Percentiles rank a stretch among this genome's conserved stretches.
Conservation (phyloP, 2,797 vertebrate species). For the Darevskia nairensis region DNA sequence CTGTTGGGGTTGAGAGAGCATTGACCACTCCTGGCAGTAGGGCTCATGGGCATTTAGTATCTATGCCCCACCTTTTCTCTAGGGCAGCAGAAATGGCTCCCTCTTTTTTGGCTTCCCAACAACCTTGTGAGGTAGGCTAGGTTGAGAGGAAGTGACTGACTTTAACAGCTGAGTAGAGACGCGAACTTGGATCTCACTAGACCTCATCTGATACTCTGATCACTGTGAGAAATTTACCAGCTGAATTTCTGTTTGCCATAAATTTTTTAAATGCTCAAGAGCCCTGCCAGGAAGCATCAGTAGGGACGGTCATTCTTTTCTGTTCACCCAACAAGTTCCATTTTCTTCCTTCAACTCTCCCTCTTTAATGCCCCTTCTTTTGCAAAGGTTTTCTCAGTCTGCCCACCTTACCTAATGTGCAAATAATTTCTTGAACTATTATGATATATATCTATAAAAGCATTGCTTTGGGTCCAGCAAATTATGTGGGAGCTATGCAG, state of each 20-base stretch:
- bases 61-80: background rate
- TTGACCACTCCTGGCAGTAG: no score
- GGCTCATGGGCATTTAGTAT: background rate
- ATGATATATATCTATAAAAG: no score
- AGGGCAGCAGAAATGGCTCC: background rate
- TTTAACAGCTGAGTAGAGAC: no score
- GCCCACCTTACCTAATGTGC: no score
- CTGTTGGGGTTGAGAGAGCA: no score
- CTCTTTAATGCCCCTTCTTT: no score
- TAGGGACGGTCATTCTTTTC: no score
- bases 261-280: background rate
- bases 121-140: background rate
- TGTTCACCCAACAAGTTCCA: no score
- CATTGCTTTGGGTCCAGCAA: no score
- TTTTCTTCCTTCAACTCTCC: no score
- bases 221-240: background rate
- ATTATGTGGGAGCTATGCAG: background rate
- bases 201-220: background rate
- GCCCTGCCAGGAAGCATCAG: background rate
- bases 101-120: background rate
- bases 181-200: background rate
- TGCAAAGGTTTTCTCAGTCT: no score
- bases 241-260: background rate
- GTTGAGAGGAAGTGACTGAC: background rate
- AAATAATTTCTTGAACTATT: no score